A percentile compares a stretch with the other conserved stretches of the same genome.
Evolutionary conservation across 1,140 invertebrate genomes (phyloP).

Genomic region (Asobara japonica): DNA sequence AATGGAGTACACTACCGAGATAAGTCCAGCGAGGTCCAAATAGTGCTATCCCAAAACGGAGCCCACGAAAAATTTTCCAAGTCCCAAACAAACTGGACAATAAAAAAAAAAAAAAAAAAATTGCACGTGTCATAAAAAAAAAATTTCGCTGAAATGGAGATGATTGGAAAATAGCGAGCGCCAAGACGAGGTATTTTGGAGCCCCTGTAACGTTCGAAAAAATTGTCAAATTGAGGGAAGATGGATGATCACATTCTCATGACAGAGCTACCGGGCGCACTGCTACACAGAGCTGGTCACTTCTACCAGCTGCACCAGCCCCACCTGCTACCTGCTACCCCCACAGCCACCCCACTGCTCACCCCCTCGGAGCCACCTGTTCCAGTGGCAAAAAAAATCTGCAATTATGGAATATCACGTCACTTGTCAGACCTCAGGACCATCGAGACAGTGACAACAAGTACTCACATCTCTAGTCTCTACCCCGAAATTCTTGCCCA

Average conservation of each 20-base stretch:
- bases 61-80: too few relatives aligned
- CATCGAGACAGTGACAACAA: conserved; percentile 51
- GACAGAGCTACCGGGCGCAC: conserved; percentile 59
- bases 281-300: conserved; percentile 59
- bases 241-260: conserved; percentile 63
- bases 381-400: conserved; percentile 18
- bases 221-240: conserved; percentile 23
- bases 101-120: too few relatives aligned
- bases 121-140: too few relatives aligned
- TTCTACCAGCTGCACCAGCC: conserved; percentile 63
- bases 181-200: too few relatives aligned
- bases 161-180: background rate
- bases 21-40: too few relatives aligned
- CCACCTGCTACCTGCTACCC: conserved; percentile 49
- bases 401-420: conserved; percentile 30
- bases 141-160: too few relatives aligned
- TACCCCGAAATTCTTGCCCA: conserved; percentile 93
- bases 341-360: background rate
- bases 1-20: background rate
- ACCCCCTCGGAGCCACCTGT: conserved; percentile 31
- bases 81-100: background rate
- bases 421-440: conserved; percentile 16
- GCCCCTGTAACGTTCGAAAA: background rate
- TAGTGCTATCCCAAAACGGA: too few relatives aligned
- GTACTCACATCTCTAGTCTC: conserved; percentile 85